Evolutionary conservation across 2,888 invertebrate genomes (phyloP).

Genomic region (Sceliomorpha sp.): DNA sequence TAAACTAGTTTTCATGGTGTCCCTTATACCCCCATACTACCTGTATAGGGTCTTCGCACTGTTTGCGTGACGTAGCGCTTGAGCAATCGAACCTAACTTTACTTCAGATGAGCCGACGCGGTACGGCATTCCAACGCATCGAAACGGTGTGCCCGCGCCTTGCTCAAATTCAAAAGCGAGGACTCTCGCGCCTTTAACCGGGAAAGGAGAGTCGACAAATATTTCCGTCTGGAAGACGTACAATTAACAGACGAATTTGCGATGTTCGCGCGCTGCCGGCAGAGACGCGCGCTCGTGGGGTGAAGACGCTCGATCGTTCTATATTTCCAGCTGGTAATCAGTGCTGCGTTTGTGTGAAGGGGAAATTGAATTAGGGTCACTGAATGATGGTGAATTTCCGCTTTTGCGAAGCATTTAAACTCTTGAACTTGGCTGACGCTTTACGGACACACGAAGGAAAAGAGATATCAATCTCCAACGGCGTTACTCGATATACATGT

Average conservation of each 20-base stretch:
- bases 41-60: constrained; percentile 32
- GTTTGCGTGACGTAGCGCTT: constrained; percentile 61
- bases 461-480: not conserved
- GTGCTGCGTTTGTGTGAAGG: constrained; percentile 6
- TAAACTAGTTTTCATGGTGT: constrained; percentile 46
- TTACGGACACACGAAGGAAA: constrained; percentile 10
- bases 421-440: constrained; percentile 30
- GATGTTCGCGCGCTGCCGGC: constrained; percentile 22
- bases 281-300: constrained; percentile 28
- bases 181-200: constrained; percentile 39
- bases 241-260: constrained; percentile 30
- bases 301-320: constrained; percentile 12
- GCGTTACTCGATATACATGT: no score
- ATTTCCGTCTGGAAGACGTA: constrained; percentile 27
- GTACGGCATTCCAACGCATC: constrained; percentile 66
- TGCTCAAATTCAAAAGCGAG: constrained; percentile 53
- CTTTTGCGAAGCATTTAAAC: constrained; percentile 34
- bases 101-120: constrained; percentile 63
- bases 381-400: constrained; percentile 29
- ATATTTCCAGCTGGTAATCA: constrained; percentile 24
- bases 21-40: constrained; percentile 35
- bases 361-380: constrained; percentile 38
- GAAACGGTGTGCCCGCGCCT: constrained; percentile 62
- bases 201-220: constrained; percentile 18
- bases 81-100: constrained; percentile 63